Conservation (phyloP, 2,888 invertebrate species). For the Dolichomitus sp. region DNA sequence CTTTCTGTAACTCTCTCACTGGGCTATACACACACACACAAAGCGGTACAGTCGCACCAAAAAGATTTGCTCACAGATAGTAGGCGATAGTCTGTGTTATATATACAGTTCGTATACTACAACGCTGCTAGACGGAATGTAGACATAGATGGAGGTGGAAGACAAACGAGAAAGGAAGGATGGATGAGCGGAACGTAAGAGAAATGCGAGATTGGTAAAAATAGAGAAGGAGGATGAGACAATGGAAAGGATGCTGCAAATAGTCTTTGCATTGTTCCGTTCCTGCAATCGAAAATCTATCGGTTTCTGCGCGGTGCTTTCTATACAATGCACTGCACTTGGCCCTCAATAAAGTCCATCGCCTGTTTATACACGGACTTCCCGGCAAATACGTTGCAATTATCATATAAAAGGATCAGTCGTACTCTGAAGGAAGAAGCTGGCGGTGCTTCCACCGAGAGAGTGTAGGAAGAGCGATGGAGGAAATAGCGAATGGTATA, state of each 20-base stretch:
- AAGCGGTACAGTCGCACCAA: background rate
- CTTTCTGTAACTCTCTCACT: conserved; percentile 29
- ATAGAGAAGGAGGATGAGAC: conserved; percentile 44
- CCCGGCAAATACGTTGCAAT: conserved; percentile 83
- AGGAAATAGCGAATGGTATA: conserved; percentile 27
- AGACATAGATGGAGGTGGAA: conserved; percentile 38
- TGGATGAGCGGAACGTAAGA: conserved; percentile 1
- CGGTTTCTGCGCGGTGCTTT: conserved; percentile 49
- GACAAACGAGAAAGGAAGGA: conserved; percentile 3
- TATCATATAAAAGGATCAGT: conserved; percentile 84
- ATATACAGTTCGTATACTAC: conserved; percentile 1
- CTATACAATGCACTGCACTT: conserved; percentile 49
- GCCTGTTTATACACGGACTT: conserved; percentile 79
- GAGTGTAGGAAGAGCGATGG: conserved; percentile 25
- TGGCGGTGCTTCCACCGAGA: conserved; percentile 29
- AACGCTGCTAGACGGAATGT: conserved; percentile 24
- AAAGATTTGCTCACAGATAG: background rate
- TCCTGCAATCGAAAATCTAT: conserved; percentile 63
- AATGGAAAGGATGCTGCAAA: conserved; percentile 50
- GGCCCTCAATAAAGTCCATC: conserved; percentile 76
- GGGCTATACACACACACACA: background rate
- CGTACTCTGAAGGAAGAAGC: conserved; percentile 66
- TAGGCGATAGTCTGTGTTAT: background rate
- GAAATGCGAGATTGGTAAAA: conserved; percentile 26
- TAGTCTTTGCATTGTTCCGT: conserved; percentile 41